A percentile compares a stretch with the other conserved stretches of the same genome.
These are phyloP conservation scores for Typhlomys cinereus DNA, from an alignment of 2,113 vertebrate species.

Conservation along the genomic window DNA sequence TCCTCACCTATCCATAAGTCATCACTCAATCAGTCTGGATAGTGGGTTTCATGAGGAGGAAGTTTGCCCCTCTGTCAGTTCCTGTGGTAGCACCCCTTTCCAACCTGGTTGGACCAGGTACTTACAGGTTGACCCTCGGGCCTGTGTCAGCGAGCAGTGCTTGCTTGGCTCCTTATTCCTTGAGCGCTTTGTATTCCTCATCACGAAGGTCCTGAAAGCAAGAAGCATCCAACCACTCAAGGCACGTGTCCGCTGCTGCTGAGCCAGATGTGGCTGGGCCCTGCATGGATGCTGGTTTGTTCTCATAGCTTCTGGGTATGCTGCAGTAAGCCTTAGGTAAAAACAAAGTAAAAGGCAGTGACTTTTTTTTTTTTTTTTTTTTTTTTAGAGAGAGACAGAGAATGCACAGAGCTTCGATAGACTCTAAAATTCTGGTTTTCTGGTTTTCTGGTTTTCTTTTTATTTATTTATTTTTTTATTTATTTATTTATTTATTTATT, in stretches of 20 bases:
- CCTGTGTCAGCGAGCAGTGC: too few species aligned
- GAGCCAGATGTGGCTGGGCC: background rate
- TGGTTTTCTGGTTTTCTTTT: too few species aligned
- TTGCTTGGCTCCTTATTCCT: background rate
- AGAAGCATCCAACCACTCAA: background rate
- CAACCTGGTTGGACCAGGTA: background rate
- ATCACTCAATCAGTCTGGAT: background rate
- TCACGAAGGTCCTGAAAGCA: background rate
- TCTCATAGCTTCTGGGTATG: background rate
- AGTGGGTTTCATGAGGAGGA: background rate
- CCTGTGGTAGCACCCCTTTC: background rate
- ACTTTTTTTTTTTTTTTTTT: background rate
- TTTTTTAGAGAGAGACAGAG: background rate
- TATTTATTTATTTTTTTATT: too few species aligned
- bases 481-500: too few species aligned
- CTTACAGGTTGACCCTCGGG: background rate
- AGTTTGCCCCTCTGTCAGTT: background rate
- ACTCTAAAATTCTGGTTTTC: background rate
- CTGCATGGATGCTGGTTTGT: accelerated
- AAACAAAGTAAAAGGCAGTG: background rate
- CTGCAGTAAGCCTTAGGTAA: background rate
- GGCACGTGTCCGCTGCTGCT: background rate
- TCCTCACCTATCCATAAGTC: background rate
- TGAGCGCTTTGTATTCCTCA: background rate
- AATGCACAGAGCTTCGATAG: background rate